Conservation (phyloP, 2,797 vertebrate genomes). For the Limosa lapponica region DNA sequence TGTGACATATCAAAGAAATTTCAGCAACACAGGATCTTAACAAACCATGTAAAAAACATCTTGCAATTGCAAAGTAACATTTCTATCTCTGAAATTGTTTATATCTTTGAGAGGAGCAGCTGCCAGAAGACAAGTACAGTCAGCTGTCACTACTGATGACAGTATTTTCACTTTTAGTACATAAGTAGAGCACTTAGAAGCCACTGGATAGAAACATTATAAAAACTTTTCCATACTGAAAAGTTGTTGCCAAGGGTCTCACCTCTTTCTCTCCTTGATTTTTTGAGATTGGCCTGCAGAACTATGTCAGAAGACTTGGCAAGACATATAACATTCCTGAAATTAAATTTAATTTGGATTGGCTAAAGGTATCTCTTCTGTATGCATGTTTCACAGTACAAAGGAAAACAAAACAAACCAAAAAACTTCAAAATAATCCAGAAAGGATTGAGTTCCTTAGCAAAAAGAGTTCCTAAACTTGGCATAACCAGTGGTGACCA, state of each 20-base stretch:
- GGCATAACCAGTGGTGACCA: neutral
- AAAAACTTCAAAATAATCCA: neutral
- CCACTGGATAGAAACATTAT: neutral
- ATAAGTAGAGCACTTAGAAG: neutral
- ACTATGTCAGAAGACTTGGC: neutral
- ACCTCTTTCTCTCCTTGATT: neutral
- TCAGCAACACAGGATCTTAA: neutral
- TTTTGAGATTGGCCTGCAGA: neutral
- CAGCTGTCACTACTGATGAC: neutral
- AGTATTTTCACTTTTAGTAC: neutral
- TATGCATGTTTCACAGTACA: neutral
- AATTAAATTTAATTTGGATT: neutral
- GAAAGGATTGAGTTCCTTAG: neutral
- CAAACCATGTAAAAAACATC: neutral
- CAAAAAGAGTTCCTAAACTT: neutral
- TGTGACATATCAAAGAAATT: neutral
- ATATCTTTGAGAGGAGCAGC: neutral
- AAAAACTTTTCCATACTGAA: neutral
- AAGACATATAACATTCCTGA: neutral
- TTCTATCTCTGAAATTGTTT: neutral
- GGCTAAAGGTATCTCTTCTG: neutral
- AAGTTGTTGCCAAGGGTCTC: neutral
- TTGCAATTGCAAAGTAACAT: neutral
- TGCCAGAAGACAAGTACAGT: neutral
- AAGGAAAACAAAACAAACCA: neutral